Conservation (phyloP, 2,113 vertebrate species). For the Canis aureus region DNA sequence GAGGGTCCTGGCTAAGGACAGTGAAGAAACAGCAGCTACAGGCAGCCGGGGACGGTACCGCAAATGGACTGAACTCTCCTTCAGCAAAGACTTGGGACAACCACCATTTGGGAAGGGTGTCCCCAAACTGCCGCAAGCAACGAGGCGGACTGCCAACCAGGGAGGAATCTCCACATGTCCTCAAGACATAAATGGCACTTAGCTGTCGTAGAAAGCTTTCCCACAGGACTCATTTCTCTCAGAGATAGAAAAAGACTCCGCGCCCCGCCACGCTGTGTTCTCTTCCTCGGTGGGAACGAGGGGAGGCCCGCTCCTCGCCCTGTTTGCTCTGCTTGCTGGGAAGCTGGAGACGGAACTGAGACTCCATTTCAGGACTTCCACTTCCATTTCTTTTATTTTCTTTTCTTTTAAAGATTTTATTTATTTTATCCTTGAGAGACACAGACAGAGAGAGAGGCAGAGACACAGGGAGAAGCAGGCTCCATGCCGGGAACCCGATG, state of each 20-base stretch:
- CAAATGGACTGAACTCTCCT: background rate
- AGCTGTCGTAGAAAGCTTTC: background rate
- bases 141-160: background rate
- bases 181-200: background rate
- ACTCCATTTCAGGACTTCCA: background rate
- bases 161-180: background rate
- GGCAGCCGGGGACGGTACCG: background rate
- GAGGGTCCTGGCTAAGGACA: background rate
- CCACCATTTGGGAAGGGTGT: background rate
- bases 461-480: no score
- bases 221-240: background rate
- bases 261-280: background rate
- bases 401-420: no score
- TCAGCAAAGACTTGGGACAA: background rate
- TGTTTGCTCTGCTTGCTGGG: background rate
- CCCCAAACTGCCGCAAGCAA: background rate
- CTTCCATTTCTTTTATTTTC: background rate
- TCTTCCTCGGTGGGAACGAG: background rate
- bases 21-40: constrained; percentile 20
- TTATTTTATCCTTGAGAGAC: no score
- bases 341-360: constrained; percentile 28
- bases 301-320: background rate
- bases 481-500: no score
- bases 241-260: background rate
- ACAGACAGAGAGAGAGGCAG: no score